Percentiles rank a stretch among this genome's conserved stretches.
Evolutionary conservation across 2,888 invertebrate species (phyloP).

Genomic region (Alitta virens): DNA sequence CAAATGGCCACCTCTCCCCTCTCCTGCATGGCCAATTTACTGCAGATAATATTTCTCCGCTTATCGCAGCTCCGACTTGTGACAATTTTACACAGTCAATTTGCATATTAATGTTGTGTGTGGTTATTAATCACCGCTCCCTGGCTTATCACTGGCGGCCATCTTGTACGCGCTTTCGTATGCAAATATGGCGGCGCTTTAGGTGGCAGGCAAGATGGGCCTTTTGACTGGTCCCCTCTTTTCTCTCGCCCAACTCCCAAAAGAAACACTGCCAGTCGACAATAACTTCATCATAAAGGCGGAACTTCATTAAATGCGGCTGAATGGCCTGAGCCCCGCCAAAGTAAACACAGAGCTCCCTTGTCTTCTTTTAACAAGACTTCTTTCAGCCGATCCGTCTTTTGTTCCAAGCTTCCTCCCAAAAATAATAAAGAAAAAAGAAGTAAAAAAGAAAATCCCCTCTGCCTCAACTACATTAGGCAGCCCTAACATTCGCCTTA

Average conservation of each 20-base stretch:
- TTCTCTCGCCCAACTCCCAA: neutral
- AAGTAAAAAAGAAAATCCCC: too few relatives aligned
- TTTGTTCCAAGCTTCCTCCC: too few relatives aligned
- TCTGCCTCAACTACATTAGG: too few relatives aligned
- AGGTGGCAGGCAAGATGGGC: neutral
- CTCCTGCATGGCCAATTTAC: conserved; percentile 17
- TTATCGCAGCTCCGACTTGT: conserved; percentile 12
- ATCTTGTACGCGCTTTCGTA: conserved; percentile 15
- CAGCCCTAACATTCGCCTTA: too few relatives aligned
- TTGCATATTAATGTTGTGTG: conserved; percentile 18
- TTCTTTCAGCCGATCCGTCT: too few relatives aligned
- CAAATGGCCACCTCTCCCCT: conserved; percentile 9
- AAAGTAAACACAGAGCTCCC: too few relatives aligned
- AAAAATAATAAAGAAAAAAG: too few relatives aligned
- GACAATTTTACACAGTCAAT: conserved; percentile 20
- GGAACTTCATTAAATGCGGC: too few relatives aligned
- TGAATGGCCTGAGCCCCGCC: too few relatives aligned
- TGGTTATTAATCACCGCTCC: conserved; percentile 15
- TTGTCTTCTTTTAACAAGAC: too few relatives aligned
- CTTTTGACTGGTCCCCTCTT: neutral
- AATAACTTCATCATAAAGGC: too few relatives aligned
- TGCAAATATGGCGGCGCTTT: conserved; percentile 8
- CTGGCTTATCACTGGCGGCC: conserved; percentile 9
- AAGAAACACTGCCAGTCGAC: neutral
- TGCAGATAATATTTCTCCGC: conserved; percentile 13